phyloP scores from a whole-genome alignment of 2,113 vertebrate species.

The Perca schrenkii region DNA sequence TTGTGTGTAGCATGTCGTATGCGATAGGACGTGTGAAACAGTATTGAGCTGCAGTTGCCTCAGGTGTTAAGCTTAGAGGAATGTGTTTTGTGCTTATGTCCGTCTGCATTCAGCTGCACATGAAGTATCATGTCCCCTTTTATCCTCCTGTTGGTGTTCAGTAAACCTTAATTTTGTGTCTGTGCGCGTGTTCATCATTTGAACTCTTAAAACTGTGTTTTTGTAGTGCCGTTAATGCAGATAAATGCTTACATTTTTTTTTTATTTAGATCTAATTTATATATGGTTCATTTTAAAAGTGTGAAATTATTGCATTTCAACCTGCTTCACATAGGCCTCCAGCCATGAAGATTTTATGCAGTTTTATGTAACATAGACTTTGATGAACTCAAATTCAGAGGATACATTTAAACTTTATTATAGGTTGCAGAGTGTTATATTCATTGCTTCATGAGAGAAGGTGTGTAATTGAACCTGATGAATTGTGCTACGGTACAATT shows the following conservation, averaged over 20 bases:
- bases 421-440: no score
- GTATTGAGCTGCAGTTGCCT: neutral
- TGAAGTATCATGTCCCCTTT: constrained; percentile 24
- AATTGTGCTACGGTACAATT: neutral
- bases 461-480: neutral
- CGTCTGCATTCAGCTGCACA: constrained; percentile 15
- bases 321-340: no score
- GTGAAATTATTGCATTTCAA: no score
- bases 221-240: neutral
- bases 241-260: no score
- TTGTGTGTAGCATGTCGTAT: neutral
- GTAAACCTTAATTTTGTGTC: neutral
- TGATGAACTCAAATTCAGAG: neutral
- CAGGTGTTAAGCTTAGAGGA: constrained; percentile 11
- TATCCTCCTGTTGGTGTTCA: neutral
- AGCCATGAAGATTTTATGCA: no score
- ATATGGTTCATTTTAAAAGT: no score
- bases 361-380: no score
- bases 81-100: constrained; percentile 4
- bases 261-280: no score
- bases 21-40: constrained; percentile 16
- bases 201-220: neutral
- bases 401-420: no score
- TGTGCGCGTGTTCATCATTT: neutral
- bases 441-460: no score